These are phyloP conservation scores for Piscicola geometra DNA, from an alignment of 2,888 invertebrate species.

Conservation along the genomic window DNA sequence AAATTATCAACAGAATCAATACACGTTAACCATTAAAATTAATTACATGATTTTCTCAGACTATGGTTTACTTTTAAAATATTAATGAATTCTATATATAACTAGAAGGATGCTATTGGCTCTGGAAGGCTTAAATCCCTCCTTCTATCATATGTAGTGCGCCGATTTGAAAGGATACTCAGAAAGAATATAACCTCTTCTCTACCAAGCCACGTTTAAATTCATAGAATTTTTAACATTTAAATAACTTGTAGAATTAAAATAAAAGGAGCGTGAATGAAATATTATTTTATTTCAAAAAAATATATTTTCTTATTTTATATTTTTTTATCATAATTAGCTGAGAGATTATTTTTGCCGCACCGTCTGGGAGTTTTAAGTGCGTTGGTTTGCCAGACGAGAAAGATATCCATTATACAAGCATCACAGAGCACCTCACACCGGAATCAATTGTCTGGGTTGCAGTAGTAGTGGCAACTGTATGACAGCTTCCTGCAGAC, in stretches of 20 bases:
- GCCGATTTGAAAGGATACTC: not conserved
- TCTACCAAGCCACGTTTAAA: slow-evolving; percentile 7
- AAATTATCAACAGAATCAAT: too few relatives aligned
- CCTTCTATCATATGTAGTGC: slow-evolving; percentile 16
- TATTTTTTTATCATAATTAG: too few relatives aligned
- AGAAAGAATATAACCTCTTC: not conserved
- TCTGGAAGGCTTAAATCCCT: not conserved
- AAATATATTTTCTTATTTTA: too few relatives aligned
- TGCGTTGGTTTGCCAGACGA: not conserved
- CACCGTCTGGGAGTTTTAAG: too few relatives aligned
- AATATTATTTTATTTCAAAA: not conserved
- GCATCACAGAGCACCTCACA: too few relatives aligned
- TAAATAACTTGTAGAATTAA: not conserved
- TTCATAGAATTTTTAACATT: not conserved
- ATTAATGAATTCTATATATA: slow-evolving; percentile 9
- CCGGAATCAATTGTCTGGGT: too few relatives aligned
- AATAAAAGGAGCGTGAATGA: not conserved
- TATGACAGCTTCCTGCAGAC: not conserved
- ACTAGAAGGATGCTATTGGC: not conserved
- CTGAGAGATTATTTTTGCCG: too few relatives aligned
- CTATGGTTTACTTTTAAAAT: slow-evolving; percentile 15
- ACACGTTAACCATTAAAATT: too few relatives aligned
- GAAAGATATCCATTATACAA: not conserved
- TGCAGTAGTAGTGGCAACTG: not conserved
- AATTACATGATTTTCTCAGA: not conserved